Evolutionary conservation across 1,140 invertebrate species (phyloP).

Genomic region (Drosophila auraria): DNA sequence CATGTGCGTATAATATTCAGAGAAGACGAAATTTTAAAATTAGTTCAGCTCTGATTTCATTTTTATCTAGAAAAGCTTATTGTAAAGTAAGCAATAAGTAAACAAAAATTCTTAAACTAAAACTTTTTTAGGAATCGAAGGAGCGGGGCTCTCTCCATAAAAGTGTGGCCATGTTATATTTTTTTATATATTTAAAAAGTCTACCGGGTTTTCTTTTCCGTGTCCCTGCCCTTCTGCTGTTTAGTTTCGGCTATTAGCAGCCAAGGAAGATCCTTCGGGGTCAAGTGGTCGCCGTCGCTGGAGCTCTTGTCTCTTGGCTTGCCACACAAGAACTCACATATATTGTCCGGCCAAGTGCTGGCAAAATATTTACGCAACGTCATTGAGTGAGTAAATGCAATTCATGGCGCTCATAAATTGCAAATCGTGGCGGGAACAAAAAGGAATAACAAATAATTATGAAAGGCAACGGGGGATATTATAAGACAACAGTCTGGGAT

Average conservation of each 20-base stretch:
- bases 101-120: no score
- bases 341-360: conserved; percentile 45
- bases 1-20: no score
- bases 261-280: conserved; percentile 56
- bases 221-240: conserved; percentile 31
- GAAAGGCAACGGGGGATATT: conserved; percentile 3
- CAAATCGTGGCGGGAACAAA: conserved; percentile 29
- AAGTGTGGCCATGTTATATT: no score
- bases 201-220: not conserved
- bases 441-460: conserved; percentile 49
- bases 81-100: not conserved
- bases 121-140: no score
- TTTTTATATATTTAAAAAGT: no score
- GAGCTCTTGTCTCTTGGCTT: conserved; percentile 5
- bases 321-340: conserved; percentile 46
- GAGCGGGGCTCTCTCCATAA: no score
- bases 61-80: not conserved
- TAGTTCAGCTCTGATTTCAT: no score
- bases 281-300: conserved; percentile 58
- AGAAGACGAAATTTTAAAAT: no score
- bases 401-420: conserved; percentile 72
- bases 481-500: conserved; percentile 10
- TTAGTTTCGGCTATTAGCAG: conserved; percentile 71
- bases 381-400: conserved; percentile 59
- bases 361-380: conserved; percentile 57